phyloP scores from a whole-genome alignment of 2,888 invertebrate species.

The Syrphus vitripennis region DNA sequence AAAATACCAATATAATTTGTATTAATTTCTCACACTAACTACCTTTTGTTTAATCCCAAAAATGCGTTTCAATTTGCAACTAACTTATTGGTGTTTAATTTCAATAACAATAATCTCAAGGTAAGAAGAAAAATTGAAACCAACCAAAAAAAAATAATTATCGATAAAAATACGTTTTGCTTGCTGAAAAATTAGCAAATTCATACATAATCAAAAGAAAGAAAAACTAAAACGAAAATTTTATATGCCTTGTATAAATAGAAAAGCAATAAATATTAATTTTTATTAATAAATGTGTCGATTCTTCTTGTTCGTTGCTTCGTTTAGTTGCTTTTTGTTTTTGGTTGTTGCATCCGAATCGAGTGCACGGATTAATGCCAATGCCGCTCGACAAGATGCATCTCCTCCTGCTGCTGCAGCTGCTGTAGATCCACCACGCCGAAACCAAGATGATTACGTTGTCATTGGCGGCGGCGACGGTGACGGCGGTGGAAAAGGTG shows the following conservation, averaged over 20 bases:
- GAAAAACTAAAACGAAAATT: background rate
- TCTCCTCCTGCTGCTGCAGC: background rate
- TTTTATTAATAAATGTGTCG: conserved; percentile 30
- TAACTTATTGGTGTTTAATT: conserved; percentile 63
- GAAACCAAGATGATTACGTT: conserved; percentile 16
- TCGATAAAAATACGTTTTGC: background rate
- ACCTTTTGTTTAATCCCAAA: conserved; percentile 31
- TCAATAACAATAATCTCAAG: conserved; percentile 69
- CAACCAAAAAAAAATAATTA: background rate
- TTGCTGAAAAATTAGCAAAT: background rate
- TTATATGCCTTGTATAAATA: background rate
- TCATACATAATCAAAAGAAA: background rate
- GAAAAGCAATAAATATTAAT: conserved; percentile 27
- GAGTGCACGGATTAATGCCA: conserved; percentile 43
- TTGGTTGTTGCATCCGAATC: conserved; percentile 67
- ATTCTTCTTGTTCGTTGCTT: conserved; percentile 9
- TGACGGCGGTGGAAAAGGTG: background rate
- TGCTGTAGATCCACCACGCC: background rate
- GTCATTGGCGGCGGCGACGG: background rate
- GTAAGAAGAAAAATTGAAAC: conserved; percentile 49
- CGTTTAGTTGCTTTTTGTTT: conserved; percentile 65
- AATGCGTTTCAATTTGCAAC: conserved; percentile 69
- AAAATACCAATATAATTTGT: conserved; percentile 30
- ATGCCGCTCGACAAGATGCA: conserved; percentile 29
- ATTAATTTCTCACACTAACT: conserved; percentile 22